Base-by-base conservation (phyloP, 2,113 vertebrate genomes). In the Colinus virginianus region DNA sequence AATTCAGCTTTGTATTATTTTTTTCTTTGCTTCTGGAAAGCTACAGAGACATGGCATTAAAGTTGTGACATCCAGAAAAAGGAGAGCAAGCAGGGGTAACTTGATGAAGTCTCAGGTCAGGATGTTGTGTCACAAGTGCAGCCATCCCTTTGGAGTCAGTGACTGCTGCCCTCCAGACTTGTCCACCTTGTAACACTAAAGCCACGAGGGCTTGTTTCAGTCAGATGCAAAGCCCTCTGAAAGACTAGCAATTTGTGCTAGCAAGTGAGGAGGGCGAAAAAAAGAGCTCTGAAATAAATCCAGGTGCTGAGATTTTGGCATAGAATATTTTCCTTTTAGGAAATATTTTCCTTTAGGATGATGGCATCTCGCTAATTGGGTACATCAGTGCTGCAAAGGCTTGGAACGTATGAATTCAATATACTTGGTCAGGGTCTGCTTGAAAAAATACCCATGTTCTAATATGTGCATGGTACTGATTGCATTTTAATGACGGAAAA, bases 51-150 rank as follows among this genome's bases (percentile, higher is more conserved):
- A 5, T 3, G 42, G 30, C 71, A 88, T 95, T 94, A 90, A 93
- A 87, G 38, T 69, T 88, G 85, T 67, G 80, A 84, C 81, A 36
- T 74, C 53, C 46, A 62, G 40, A 91, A 56, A 94, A 93, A 91
- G 67, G 0, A 89, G 67, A 87, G 59, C 75, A 76, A 83, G 61
- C 71, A 87, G 61, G 45, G 68, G 55, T 0, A 1, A 53, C 51
- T 23, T 71, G 53, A 19, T 0, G 1, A 90, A 69, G 79, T 83
- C 40, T 84, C 49, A 40, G 89, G 83, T 94, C 93, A 80, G 59
- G n/a, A 17, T 80, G 48, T 36, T 78, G 36, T 71, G 74, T 67
- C 17, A 2, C 32, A 66, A 88, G 58, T 30, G 23, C 20, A 63
- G n/a, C 30, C 23, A 53, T 95, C 71, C 70, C 77, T 66, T 80